These are phyloP conservation scores for Mohoua ochrocephala DNA, from an alignment of 2,113 vertebrate species.

Conservation along the genomic window DNA sequence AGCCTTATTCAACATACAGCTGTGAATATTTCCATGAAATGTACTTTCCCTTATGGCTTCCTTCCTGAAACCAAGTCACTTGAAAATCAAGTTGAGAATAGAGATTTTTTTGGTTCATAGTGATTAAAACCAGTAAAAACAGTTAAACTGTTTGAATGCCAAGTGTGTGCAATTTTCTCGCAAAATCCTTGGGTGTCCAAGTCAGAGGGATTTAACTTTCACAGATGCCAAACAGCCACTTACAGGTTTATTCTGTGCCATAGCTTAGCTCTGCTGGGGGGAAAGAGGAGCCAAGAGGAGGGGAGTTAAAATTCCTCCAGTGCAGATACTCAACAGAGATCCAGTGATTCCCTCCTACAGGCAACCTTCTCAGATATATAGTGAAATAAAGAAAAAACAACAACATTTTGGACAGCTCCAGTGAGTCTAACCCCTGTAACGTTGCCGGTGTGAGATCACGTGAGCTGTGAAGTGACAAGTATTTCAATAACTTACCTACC, in stretches of 20 bases:
- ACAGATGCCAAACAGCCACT: not conserved
- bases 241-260: not conserved
- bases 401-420: not conserved
- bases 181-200: not conserved
- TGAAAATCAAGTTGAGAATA: not conserved
- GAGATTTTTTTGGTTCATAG: not conserved
- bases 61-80: not conserved
- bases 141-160: not conserved
- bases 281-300: not conserved
- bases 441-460: not conserved
- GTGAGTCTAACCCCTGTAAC: not conserved
- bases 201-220: slow-evolving; percentile 3
- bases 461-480: not conserved
- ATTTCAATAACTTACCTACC: not conserved
- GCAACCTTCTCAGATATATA: not conserved
- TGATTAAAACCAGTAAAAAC: not conserved
- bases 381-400: not conserved
- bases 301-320: not conserved
- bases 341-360: not conserved
- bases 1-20: not conserved
- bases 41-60: not conserved
- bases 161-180: not conserved
- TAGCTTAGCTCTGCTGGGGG: not conserved
- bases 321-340: not conserved
- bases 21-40: not conserved